Percentiles rank a stretch among this genome's conserved stretches.
Evolutionary conservation across 2,113 vertebrate species (phyloP).

Genomic region (Oreochromis aureus): DNA sequence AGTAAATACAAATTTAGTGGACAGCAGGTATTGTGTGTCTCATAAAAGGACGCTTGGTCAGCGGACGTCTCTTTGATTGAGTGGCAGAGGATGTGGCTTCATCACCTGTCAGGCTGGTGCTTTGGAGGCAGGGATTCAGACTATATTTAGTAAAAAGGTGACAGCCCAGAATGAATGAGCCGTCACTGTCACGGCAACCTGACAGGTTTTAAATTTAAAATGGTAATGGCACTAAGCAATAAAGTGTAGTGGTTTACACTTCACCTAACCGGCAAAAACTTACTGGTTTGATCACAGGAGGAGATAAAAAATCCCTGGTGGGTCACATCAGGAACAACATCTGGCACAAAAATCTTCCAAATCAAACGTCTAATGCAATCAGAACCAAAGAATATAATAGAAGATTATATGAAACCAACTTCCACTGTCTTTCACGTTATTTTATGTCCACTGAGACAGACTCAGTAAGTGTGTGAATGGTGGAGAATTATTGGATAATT

Average conservation of each 20-base stretch:
- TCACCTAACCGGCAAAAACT: neutral
- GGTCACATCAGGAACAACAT: neutral
- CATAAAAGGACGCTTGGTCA: neutral
- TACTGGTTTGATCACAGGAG: neutral
- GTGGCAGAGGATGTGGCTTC: conserved; percentile 15
- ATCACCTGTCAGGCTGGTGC: conserved; percentile 32
- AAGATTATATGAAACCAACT: neutral
- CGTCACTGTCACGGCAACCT: neutral
- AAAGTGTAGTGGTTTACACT: neutral
- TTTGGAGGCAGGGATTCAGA: neutral
- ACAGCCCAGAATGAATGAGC: conserved; percentile 30
- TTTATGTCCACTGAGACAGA: neutral
- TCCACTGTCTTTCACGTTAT: neutral
- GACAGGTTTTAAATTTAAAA: conserved; percentile 37
- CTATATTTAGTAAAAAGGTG: conserved; percentile 53
- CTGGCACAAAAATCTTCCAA: neutral
- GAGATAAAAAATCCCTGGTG: neutral
- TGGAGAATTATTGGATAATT: neutral
- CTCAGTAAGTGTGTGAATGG: neutral
- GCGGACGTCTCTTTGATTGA: conserved; percentile 6
- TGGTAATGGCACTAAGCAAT: neutral
- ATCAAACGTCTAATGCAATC: neutral
- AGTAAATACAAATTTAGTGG: neutral
- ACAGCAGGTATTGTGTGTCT: neutral
- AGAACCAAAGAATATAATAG: neutral